Conservation (phyloP, 2,888 invertebrate genomes). For the Ochropleura plecta region DNA sequence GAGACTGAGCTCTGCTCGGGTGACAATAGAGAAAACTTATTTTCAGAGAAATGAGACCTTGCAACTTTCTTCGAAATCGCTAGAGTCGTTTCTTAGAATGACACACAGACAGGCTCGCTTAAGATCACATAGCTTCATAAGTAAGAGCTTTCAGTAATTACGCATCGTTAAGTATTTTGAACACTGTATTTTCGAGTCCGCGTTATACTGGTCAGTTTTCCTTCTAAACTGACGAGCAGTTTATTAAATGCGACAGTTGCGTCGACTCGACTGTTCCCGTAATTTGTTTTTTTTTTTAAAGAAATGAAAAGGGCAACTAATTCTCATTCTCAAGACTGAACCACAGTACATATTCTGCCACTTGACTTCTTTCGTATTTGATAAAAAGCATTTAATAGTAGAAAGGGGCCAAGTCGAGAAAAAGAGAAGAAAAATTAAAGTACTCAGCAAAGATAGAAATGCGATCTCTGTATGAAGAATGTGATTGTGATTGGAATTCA, state of each 20-base stretch:
- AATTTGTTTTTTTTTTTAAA: slow-evolving; percentile 4
- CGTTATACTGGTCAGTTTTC: too few relatives aligned
- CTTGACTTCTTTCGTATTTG: too few relatives aligned
- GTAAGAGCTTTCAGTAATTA: not conserved
- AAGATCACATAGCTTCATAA: not conserved
- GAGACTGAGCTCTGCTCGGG: too few relatives aligned
- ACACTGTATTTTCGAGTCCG: not conserved
- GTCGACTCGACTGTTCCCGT: rapidly evolving
- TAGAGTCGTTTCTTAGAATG: too few relatives aligned
- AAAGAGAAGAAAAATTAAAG: slow-evolving; percentile 24
- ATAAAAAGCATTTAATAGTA: slow-evolving; percentile 12
- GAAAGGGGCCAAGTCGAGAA: slow-evolving; percentile 6
- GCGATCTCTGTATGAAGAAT: slow-evolving; percentile 9
- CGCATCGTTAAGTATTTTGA: not conserved
- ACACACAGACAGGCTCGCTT: not conserved
- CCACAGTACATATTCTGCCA: not conserved
- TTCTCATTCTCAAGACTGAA: not conserved
- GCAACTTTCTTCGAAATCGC: too few relatives aligned
- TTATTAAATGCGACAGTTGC: too few relatives aligned
- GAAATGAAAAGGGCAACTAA: not conserved
- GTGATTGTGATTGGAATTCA: slow-evolving; percentile 44
- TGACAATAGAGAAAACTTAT: too few relatives aligned
- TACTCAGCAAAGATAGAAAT: slow-evolving; percentile 9
- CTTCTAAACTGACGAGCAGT: too few relatives aligned
- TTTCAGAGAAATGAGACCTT: too few relatives aligned